phyloP scores from a whole-genome alignment of 2,888 invertebrate species.

The Ormyrus nitidulus region DNA sequence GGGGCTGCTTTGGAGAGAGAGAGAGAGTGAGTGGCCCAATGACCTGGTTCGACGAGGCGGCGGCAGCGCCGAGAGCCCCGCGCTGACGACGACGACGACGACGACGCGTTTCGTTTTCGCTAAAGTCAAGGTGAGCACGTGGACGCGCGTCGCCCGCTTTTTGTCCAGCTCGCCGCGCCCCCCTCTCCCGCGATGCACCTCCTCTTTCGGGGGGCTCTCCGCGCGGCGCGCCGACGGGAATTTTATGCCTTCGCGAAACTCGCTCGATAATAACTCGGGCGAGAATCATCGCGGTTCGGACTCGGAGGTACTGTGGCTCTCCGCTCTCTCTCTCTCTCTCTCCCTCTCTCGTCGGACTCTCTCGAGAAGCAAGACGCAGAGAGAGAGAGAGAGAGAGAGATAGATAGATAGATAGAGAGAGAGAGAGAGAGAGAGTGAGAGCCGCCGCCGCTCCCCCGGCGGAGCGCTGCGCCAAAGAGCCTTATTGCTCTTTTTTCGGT shows the following conservation, averaged over 20 bases:
- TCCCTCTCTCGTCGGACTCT: neutral
- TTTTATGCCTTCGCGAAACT: no score
- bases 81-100: neutral
- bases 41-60: conserved; percentile 68
- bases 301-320: neutral
- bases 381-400: no score
- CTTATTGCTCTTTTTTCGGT: no score
- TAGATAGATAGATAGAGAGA: no score
- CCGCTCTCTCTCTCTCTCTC: neutral
- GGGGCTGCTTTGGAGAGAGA: neutral
- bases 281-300: no score
- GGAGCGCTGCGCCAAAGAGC: neutral
- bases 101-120: neutral
- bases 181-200: neutral
- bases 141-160: conserved; percentile 13
- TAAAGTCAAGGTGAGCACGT: neutral
- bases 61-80: conserved; percentile 17
- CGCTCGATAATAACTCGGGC: no score
- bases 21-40: conserved; percentile 65
- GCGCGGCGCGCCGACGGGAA: no score
- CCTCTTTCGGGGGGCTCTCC: no score
- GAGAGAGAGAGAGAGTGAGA: no score
- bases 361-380: no score
- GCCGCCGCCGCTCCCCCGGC: neutral
- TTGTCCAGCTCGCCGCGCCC: no score